phyloP scores from a whole-genome alignment of 2,797 vertebrate genomes.

The Sebastes hubbsi region DNA sequence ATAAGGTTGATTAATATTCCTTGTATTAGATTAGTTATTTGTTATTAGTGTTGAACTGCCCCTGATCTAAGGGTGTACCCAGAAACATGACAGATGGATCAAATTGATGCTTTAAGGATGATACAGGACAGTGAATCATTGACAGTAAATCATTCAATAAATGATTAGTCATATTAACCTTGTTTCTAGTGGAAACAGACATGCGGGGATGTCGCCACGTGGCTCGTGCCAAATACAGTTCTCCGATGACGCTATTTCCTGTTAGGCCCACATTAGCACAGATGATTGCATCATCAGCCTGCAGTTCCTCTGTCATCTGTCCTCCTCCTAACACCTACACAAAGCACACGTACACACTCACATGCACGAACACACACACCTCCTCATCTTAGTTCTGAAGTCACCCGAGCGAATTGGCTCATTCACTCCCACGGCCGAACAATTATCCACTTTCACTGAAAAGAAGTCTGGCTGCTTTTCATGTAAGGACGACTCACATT shows the following conservation, averaged over 20 bases:
- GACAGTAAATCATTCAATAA: not conserved
- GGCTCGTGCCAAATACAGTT: slow-evolving; percentile 3
- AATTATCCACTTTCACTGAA: slow-evolving; percentile 45
- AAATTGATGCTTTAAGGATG: not conserved
- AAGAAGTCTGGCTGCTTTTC: slow-evolving; percentile 31
- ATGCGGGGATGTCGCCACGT: not conserved
- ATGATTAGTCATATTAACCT: not conserved
- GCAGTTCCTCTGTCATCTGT: slow-evolving; percentile 51
- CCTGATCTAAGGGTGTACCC: not conserved
- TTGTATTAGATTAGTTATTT: not conserved
- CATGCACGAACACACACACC: slow-evolving; percentile 21
- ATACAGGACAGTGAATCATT: not conserved
- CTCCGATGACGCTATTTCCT: slow-evolving; percentile 53
- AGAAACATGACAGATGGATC: not conserved
- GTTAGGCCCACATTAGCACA: slow-evolving; percentile 21
- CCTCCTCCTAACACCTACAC: slow-evolving; percentile 51
- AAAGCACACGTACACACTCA: slow-evolving; percentile 10
- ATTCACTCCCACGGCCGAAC: slow-evolving; percentile 45
- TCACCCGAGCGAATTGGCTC: slow-evolving; percentile 14
- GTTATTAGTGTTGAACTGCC: not conserved
- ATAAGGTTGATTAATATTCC: not conserved
- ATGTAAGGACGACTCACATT: slow-evolving; percentile 3
- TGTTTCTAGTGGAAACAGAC: slow-evolving; percentile 25
- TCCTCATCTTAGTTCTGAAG: slow-evolving; percentile 33
- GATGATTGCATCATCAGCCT: slow-evolving; percentile 52